phyloP scores from a whole-genome alignment of 2,797 vertebrate genomes.

The Antrozous pallidus region DNA sequence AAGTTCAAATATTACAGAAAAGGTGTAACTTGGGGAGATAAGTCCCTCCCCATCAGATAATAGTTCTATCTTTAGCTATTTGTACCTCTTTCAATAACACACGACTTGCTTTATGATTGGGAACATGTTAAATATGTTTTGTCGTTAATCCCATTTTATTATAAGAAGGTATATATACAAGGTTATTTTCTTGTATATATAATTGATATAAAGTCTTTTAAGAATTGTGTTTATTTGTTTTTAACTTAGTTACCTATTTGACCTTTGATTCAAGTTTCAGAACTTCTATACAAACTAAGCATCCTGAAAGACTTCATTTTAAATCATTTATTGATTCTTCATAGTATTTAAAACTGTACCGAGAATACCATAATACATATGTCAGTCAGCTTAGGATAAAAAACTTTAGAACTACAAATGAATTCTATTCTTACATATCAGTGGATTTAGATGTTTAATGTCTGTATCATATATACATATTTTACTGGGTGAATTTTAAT shows the following conservation, averaged over 20 bases:
- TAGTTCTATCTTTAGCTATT: not conserved
- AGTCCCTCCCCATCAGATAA: not conserved
- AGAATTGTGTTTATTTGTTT: not conserved
- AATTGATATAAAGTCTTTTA: not conserved
- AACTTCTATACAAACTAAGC: not conserved
- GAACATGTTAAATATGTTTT: not conserved
- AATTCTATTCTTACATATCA: not conserved
- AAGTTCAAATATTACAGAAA: not conserved
- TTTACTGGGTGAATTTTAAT: not conserved
- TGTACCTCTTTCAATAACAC: not conserved
- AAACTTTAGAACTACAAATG: not conserved
- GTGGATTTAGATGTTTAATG: not conserved
- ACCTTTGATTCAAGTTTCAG: not conserved
- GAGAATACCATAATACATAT: not conserved
- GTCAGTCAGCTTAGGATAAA: not conserved
- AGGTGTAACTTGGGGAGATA: not conserved
- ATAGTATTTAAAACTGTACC: not conserved
- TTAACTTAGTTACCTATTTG: not conserved
- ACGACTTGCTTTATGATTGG: not conserved
- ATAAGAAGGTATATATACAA: not conserved
- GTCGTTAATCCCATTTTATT: not conserved
- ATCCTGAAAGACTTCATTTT: not conserved
- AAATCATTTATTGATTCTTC: constrained; percentile 1
- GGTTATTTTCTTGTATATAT: not conserved
- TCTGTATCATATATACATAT: not conserved